Evolutionary conservation across 2,888 invertebrate species (phyloP).

Genomic region (Cantharis flavilabris): DNA sequence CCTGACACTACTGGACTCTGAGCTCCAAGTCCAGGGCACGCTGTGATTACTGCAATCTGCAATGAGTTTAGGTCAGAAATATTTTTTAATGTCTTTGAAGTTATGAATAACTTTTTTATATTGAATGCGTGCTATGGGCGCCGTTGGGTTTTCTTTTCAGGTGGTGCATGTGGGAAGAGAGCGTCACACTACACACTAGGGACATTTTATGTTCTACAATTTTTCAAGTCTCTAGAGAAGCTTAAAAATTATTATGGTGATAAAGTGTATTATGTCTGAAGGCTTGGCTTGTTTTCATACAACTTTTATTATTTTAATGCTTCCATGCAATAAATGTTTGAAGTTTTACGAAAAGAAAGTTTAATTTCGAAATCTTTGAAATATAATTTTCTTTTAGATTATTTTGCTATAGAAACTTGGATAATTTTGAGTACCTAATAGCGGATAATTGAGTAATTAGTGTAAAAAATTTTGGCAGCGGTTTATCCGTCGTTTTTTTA

Average conservation of each 20-base stretch:
- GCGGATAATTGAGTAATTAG: no score
- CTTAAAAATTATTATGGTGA: not conserved
- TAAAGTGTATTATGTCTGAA: not conserved
- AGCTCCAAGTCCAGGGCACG: constrained; percentile 30
- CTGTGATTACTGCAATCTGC: constrained; percentile 32
- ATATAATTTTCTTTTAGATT: no score
- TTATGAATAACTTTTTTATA: constrained; percentile 1
- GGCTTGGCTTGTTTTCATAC: not conserved
- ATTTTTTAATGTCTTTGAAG: constrained; percentile 8
- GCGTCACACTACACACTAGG: no score
- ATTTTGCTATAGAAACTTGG: no score
- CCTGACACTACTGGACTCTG: constrained; percentile 33
- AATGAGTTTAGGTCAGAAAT: constrained; percentile 27
- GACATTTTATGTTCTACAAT: not conserved
- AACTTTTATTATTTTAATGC: not conserved
- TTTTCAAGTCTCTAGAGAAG: not conserved
- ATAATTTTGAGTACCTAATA: no score
- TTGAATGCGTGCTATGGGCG: not conserved
- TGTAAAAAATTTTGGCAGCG: no score
- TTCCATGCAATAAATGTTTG: not conserved
- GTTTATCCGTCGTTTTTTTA: no score
- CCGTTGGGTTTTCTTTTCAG: not conserved
- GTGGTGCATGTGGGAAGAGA: not conserved
- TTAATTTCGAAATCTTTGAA: no score
- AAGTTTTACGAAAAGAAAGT: no score